phyloP scores from a whole-genome alignment of 2,113 vertebrate species.

The Callionymus lyra region DNA sequence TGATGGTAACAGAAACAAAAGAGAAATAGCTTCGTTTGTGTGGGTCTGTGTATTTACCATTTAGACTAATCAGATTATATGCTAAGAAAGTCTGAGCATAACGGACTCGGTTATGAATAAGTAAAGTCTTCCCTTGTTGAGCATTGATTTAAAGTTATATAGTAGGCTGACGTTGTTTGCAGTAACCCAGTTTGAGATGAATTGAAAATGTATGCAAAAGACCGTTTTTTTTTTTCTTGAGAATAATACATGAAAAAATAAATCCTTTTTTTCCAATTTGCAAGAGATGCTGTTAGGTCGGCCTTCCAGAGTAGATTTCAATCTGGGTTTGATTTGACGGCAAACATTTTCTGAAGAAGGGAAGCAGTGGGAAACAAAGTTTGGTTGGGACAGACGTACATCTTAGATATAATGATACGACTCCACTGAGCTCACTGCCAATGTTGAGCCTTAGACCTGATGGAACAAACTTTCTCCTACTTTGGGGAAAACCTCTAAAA shows the following conservation, averaged over 20 bases:
- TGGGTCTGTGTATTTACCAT: constrained; percentile 51
- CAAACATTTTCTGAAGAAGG: constrained; percentile 7
- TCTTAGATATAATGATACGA: constrained; percentile 24
- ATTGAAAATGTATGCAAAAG: too few relatives aligned
- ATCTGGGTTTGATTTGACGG: constrained; percentile 15
- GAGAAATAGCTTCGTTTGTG: constrained; percentile 56
- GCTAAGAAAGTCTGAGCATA: constrained; percentile 56
- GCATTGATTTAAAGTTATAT: background rate
- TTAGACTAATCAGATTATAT: constrained; percentile 54
- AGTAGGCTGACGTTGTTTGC: constrained; percentile 16
- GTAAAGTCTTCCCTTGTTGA: constrained; percentile 34
- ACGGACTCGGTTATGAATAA: constrained; percentile 49
- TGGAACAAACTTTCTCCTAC: constrained; percentile 6
- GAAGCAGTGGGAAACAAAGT: constrained; percentile 17
- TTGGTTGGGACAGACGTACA: constrained; percentile 2
- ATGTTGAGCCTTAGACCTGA: constrained; percentile 6
- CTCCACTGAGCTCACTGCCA: constrained; percentile 28
- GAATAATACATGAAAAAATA: constrained; percentile 19
- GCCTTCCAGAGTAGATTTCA: constrained; percentile 10
- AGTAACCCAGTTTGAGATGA: background rate
- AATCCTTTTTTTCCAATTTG: constrained; percentile 2
- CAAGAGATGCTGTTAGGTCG: constrained; percentile 2
- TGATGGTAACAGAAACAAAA: constrained; percentile 43
- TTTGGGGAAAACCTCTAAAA: constrained; percentile 13
- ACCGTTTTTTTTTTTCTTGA: too few relatives aligned